Conservation (phyloP, 2,888 invertebrate genomes). For the Ptycholaimellus sp. region DNA sequence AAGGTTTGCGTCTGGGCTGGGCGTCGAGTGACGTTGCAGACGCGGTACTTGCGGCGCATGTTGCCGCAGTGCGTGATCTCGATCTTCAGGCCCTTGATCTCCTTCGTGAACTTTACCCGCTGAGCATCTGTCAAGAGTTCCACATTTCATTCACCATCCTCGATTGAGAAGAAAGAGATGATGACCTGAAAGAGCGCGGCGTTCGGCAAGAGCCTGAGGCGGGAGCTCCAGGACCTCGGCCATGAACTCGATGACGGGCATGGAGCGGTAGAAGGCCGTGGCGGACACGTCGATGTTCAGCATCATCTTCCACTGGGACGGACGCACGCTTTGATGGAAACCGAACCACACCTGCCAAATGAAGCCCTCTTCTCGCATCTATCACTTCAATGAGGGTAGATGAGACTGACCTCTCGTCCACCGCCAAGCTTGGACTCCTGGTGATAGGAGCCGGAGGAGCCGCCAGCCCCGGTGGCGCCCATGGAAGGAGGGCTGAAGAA, state of each 20-base stretch:
- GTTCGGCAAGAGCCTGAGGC: conserved; percentile 38
- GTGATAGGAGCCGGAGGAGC: conserved; percentile 55
- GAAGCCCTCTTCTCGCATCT: conserved; percentile 41
- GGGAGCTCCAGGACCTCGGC: conserved; percentile 96
- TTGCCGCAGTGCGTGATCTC: conserved; percentile 98
- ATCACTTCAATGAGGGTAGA: not conserved
- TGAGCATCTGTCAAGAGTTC: too few relatives aligned
- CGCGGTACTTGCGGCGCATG: conserved; percentile 94
- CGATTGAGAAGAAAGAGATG: too few relatives aligned
- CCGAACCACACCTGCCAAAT: conserved; percentile 99
- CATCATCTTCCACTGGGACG: conserved; percentile 99
- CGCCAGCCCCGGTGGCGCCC: conserved; percentile 1
- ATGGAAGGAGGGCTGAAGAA: conserved; percentile 42
- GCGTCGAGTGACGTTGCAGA: conserved; percentile 92
- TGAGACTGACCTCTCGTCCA: conserved; percentile 18
- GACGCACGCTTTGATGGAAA: conserved; percentile 95
- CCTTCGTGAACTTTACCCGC: conserved; percentile 97
- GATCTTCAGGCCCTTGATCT: conserved; percentile 85
- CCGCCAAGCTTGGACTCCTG: conserved; percentile 39
- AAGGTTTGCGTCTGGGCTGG: conserved; percentile 99
- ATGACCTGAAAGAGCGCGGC: conserved; percentile 20
- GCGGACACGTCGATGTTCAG: conserved; percentile 98
- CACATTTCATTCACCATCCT: too few relatives aligned
- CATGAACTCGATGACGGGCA: conserved; percentile 99
- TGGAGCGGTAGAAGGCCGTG: conserved; percentile 98